Evolutionary conservation across 2,888 invertebrate species (phyloP).

Genomic region (Caradrina clavipalpis): DNA sequence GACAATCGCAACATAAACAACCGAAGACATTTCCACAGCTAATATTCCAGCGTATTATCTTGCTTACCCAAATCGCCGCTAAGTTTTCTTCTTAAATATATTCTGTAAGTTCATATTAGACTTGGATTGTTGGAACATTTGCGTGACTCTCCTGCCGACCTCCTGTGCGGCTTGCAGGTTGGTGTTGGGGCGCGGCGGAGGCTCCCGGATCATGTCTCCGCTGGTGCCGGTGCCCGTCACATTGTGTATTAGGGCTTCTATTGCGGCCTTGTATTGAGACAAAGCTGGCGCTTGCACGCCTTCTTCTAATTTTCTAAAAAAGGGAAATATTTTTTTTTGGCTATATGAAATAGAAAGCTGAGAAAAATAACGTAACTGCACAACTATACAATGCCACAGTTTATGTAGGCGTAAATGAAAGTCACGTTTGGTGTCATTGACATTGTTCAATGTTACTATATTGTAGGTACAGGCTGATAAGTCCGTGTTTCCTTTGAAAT

Average conservation of each 20-base stretch:
- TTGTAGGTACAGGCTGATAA: background rate
- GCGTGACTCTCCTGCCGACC: constrained; percentile 86
- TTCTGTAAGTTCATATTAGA: constrained; percentile 86
- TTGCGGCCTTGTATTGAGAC: constrained; percentile 81
- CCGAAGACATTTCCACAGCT: background rate
- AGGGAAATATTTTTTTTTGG: background rate
- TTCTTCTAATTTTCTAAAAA: constrained; percentile 84
- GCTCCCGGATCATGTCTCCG: constrained; percentile 57
- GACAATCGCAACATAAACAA: background rate
- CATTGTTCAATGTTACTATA: background rate
- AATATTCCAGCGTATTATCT: background rate
- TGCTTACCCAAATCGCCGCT: constrained; percentile 48
- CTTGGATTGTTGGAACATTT: constrained; percentile 88
- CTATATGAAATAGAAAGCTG: background rate
- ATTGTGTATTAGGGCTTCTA: constrained; percentile 84
- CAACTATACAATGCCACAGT: background rate
- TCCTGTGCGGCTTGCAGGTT: constrained; percentile 84
- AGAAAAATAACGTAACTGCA: background rate
- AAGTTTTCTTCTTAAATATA: constrained; percentile 89
- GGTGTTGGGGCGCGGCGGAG: constrained; percentile 70
- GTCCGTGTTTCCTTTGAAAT: too few species aligned
- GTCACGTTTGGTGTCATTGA: background rate
- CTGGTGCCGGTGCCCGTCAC: constrained; percentile 64
- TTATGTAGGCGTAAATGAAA: too few species aligned
- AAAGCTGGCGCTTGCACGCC: constrained; percentile 78